Evolutionary conservation across 2,113 vertebrate genomes (phyloP).

Genomic region (Bos javanicus): DNA sequence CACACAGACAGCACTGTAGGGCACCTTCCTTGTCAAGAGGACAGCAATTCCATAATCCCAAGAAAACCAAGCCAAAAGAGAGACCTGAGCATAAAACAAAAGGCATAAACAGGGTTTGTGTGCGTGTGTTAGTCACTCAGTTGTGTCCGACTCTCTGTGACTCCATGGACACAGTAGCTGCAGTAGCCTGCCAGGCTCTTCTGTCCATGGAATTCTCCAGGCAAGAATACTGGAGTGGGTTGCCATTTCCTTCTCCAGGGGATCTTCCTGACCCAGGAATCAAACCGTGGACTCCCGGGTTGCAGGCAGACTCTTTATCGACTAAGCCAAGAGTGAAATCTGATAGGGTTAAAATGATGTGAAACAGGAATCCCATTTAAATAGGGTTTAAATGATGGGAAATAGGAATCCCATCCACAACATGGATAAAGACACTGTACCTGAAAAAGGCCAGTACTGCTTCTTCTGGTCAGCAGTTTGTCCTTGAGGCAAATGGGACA

Average conservation of each 20-base stretch:
- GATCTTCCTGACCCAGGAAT: not conserved
- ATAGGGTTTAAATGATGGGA: not conserved
- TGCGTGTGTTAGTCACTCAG: not conserved
- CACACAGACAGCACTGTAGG: not conserved
- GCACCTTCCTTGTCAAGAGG: not conserved
- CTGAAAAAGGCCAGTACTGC: not conserved
- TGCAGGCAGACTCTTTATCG: not conserved
- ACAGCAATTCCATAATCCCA: not conserved
- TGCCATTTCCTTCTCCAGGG: not conserved
- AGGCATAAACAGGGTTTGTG: not conserved
- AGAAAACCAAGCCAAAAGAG: conserved; percentile 20
- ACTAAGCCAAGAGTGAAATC: not conserved
- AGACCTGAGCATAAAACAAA: not conserved
- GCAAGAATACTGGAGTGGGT: not conserved
- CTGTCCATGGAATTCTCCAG: not conserved
- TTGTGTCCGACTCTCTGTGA: not conserved
- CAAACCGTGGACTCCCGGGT: fast-evolving
- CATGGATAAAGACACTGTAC: not conserved
- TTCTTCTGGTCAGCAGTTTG: not conserved
- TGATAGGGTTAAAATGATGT: not conserved
- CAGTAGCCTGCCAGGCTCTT: not conserved
- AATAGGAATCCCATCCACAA: not conserved
- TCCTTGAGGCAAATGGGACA: not conserved
- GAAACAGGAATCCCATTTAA: not conserved
- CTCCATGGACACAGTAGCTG: not conserved